A percentile compares a stretch with the other conserved stretches of the same genome.
phyloP scores from a whole-genome alignment of 37 sponge, comb jelly and placozoan genomes.

The Spongia lamella region DNA sequence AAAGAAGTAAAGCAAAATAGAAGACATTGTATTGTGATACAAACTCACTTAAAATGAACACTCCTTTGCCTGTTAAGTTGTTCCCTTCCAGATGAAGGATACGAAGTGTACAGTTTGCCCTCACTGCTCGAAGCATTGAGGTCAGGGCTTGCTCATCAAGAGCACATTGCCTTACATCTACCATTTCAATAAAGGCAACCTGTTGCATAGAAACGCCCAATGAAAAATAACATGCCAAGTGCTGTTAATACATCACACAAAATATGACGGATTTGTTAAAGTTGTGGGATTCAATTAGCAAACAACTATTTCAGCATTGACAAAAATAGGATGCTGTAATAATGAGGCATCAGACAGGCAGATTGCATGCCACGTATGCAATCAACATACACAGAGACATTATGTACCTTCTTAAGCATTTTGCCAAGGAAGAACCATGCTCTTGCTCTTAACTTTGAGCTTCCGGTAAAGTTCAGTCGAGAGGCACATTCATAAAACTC shows the following conservation, averaged over 20 bases:
- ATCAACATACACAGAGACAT: too few relatives aligned
- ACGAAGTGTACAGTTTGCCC: conserved; percentile 82
- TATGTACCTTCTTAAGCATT: conserved; percentile 84
- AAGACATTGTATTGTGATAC: neutral
- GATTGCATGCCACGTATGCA: too few relatives aligned
- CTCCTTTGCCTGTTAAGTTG: conserved; percentile 77
- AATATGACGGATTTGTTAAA: too few relatives aligned
- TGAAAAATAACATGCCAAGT: too few relatives aligned
- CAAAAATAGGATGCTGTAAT: too few relatives aligned
- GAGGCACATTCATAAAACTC: conserved; percentile 89
- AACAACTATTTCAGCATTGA: too few relatives aligned
- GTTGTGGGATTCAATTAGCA: too few relatives aligned
- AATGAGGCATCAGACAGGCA: too few relatives aligned
- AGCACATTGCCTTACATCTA: conserved; percentile 77
- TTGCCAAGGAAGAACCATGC: conserved; percentile 84
- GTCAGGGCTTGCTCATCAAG: conserved; percentile 83
- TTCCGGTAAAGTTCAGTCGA: conserved; percentile 54
- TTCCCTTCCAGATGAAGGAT: conserved; percentile 77
- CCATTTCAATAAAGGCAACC: conserved; percentile 49
- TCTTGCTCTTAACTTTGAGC: conserved; percentile 65
- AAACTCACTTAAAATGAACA: conserved; percentile 83
- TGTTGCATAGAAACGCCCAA: too few relatives aligned
- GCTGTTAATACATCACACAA: too few relatives aligned
- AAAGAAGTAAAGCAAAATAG: neutral
- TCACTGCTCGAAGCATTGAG: conserved; percentile 67